Percentiles rank a stretch among this genome's conserved stretches.
phyloP scores from a whole-genome alignment of 2,797 vertebrate species.

The Malurus splendens region DNA sequence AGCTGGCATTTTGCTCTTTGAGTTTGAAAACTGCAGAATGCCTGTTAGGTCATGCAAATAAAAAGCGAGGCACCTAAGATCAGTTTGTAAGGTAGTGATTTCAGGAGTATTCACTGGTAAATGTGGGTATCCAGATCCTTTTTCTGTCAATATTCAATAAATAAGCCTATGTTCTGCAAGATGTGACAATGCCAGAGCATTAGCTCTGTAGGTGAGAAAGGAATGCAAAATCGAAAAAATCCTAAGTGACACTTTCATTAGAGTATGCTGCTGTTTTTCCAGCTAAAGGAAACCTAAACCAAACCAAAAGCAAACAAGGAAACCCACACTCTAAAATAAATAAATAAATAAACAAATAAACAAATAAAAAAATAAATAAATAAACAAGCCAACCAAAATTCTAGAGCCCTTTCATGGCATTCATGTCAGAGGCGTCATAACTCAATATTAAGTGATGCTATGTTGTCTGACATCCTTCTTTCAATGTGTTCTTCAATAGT shows the following conservation, averaged over 20 bases:
- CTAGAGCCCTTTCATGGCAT: not conserved
- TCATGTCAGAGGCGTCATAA: not conserved
- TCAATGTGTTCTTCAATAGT: not conserved
- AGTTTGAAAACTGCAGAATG: not conserved
- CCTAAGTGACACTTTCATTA: not conserved
- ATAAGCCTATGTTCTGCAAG: not conserved
- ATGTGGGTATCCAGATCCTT: not conserved
- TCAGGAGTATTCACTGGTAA: not conserved
- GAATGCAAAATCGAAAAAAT: not conserved
- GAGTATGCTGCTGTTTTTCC: not conserved
- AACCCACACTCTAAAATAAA: not conserved
- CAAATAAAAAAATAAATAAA: not conserved
- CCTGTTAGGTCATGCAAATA: not conserved
- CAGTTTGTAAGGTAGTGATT: not conserved
- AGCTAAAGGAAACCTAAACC: not conserved
- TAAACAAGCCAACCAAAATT: not conserved
- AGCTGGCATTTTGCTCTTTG: not conserved
- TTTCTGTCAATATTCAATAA: not conserved
- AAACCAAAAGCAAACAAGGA: not conserved
- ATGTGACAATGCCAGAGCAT: not conserved
- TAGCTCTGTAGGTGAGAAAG: not conserved
- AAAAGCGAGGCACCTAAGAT: not conserved
- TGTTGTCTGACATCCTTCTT: not conserved
- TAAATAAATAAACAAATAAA: not conserved
- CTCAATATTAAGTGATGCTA: not conserved